These are phyloP conservation scores for Drosophila arizonae DNA, from an alignment of 1,140 invertebrate genomes.

Conservation along the genomic window DNA sequence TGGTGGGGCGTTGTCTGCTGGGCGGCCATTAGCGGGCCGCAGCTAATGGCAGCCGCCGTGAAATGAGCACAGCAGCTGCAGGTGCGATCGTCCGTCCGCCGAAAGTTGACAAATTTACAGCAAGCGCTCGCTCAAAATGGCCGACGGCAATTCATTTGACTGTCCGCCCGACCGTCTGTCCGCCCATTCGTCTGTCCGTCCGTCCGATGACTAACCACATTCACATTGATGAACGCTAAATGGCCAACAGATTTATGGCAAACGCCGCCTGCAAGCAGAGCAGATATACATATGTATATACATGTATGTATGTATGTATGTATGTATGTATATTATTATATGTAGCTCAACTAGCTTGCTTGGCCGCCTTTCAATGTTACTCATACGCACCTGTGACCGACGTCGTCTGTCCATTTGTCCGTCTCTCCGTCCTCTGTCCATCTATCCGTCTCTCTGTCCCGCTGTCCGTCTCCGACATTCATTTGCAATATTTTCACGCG, in stretches of 20 bases:
- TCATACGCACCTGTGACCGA: constrained; percentile 76
- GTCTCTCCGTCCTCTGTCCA: neutral
- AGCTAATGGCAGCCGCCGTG: constrained; percentile 61
- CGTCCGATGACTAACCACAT: constrained; percentile 62
- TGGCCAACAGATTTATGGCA: constrained; percentile 75
- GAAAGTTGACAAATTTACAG: constrained; percentile 80
- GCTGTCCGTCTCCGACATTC: constrained; percentile 46
- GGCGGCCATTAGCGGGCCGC: constrained; percentile 65
- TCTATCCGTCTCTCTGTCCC: too few relatives aligned
- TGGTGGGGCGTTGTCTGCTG: constrained; percentile 58
- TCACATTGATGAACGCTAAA: constrained; percentile 75
- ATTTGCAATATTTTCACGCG: constrained; percentile 77
- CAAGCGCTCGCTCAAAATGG: constrained; percentile 61
- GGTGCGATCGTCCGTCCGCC: constrained; percentile 49
- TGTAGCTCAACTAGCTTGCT: constrained; percentile 64
- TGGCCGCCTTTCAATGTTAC: constrained; percentile 77
- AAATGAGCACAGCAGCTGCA: constrained; percentile 79
- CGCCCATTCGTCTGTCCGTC: constrained; percentile 21
- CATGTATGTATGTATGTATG: constrained; percentile 1
- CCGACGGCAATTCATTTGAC: constrained; percentile 74
- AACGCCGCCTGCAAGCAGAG: constrained; percentile 49
- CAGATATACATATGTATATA: constrained; percentile 11
- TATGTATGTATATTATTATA: constrained; percentile 1
- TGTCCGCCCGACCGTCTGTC: constrained; percentile 19
- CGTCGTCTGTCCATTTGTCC: constrained; percentile 1